Evolutionary conservation across 1,140 invertebrate species (phyloP).

Genomic region (Drosophila miranda): DNA sequence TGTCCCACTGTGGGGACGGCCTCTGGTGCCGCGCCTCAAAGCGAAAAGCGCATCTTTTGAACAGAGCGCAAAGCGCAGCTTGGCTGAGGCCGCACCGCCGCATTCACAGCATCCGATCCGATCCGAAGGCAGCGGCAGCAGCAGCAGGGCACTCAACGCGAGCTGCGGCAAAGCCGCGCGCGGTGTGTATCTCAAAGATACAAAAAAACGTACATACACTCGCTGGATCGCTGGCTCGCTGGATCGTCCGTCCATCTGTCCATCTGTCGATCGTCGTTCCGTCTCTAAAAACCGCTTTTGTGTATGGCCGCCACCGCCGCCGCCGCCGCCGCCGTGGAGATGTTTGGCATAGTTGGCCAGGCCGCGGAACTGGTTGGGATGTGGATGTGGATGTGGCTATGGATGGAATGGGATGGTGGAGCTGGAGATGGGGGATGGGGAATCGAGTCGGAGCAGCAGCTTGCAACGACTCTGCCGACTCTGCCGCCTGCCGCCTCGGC

Average conservation of each 20-base stretch:
- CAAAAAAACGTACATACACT: constrained; percentile 61
- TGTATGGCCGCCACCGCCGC: constrained; percentile 59
- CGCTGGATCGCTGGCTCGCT: constrained; percentile 37
- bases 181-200: constrained; percentile 78
- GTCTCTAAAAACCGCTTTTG: constrained; percentile 75
- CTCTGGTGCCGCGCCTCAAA: constrained; percentile 65
- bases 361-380: constrained; percentile 72
- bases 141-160: constrained; percentile 36
- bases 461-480: constrained; percentile 69
- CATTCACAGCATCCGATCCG: constrained; percentile 7
- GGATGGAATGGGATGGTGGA: too few species aligned
- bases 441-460: constrained; percentile 18
- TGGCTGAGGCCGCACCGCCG: constrained; percentile 30
- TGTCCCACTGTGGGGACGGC: constrained; percentile 56
- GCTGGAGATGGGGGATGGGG: constrained; percentile 1
- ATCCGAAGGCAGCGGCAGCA: constrained; percentile 8
- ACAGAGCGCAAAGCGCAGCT: constrained; percentile 72
- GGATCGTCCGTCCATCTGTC: constrained; percentile 24
- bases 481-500: constrained; percentile 50
- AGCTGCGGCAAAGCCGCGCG: constrained; percentile 8
- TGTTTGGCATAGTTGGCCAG: constrained; percentile 75
- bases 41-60: constrained; percentile 79
- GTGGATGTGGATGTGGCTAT: constrained; percentile 12
- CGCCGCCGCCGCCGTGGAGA: constrained; percentile 56
- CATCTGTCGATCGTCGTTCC: constrained; percentile 49